Evolutionary conservation across 1,140 invertebrate species (phyloP), one percentile per base, ranked within the genome.

Genomic region (Cyclina sinensis): DNA sequence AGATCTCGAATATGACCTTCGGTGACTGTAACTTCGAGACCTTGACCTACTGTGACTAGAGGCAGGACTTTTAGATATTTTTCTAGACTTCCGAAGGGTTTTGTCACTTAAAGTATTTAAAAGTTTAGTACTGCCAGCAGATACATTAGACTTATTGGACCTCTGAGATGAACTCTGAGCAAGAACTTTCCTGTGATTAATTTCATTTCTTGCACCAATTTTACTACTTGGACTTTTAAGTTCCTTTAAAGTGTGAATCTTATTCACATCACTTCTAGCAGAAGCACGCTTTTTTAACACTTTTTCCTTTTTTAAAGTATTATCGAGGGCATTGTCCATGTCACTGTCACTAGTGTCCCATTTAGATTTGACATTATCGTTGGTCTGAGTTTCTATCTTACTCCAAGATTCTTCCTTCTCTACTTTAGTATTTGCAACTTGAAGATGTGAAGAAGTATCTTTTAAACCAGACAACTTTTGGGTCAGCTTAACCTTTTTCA

Each of bases 301-400:
- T 37, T 89, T 88, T 37, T 86, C 84, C 65, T 84, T 83, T 48
- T 85, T 90, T 37, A 62, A 30, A 32, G 86, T 86, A 70, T 74
- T 74, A 70, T 89, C 88, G 18, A 90, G 57, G 46, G 86, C 70
- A 68, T 91, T 84, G 54, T 94, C 93, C 48, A 86, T 85, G 39
- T 94, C 93, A 93, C 94, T 94, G 48, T 94, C 94, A 92, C 94
- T 94, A 39, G 93, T 94, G 68, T 94, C 94, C 94, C 94, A 94
- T 83, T 94, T 94, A 37, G 92, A 92, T 90, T 94, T 94, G 1
- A 90, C 88, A 81, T 91, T 91, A 62, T 91, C 91, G 37, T 88
- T 91, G 35, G 91, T 90, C 43, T 90, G 82, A 70, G 91, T 94
- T 46, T 94, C 94, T 76, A 94, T 92, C 82, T 94, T 93, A 86